Evolutionary conservation across 2,888 invertebrate species (phyloP), one percentile per base, ranked within the genome.

Genomic region (Ectemnius continuus): DNA sequence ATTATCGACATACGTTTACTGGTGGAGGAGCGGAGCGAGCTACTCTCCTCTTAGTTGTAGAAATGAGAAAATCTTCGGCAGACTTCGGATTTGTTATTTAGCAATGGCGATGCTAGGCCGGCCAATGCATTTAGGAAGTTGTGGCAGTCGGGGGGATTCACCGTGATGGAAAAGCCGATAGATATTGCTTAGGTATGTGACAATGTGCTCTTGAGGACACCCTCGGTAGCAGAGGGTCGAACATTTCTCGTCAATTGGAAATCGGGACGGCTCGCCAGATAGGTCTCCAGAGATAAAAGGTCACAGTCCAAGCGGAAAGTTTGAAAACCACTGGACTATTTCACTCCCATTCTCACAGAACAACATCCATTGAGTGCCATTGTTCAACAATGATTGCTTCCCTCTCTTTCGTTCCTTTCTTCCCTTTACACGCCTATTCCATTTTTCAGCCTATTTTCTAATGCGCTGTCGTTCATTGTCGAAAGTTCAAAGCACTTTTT

Each of bases 311-410:
- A 61, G 64, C 64, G 63, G 46, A 67, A 56, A 57, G 64, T 75
- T 73, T 67, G 20, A 26, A 60, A 18, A 56, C 36, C 47, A 48
- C 46, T 47, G 59, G 57, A 23, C 68, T 73, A 68, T 75, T 75
- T 68, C 67, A 20, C 57, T 56, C 28, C 67, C 52, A 60, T 75
- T 65, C 61, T 46, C 16, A 52, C 20, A 61, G 65, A 73, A 73
- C 65, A 73, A 68, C 73, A 68, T 65, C 65, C 61, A 75, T 75
- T 57, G 67, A 73, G 56, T 16, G 67, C 18, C 28, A 61, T 64
- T 73, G 74, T 75, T 64, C 67, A 26, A 66, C 66, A 74, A 67
- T 63, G 72, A 74, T 18, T 13, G 36, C 36, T 36, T 8, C 36
- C 36, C 36, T 36, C 36, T 36, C 36, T 36, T 36, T 72, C 73